Base-by-base conservation (phyloP, 64 coral and sea anemone genomes). In the Montipora foliosa region DNA sequence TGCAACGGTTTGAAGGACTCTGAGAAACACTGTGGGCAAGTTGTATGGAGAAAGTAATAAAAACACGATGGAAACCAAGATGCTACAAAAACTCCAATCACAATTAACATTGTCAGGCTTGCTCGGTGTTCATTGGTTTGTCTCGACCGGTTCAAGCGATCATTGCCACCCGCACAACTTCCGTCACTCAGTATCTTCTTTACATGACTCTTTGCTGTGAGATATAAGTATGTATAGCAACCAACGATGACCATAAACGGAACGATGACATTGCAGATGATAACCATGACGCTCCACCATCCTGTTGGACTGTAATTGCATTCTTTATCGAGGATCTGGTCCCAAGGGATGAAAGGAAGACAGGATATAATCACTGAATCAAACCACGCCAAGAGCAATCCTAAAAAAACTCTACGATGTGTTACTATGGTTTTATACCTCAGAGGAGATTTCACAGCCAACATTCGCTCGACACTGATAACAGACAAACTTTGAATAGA, bases 211-310 rank as follows among this genome's bases (percentile, higher is more conserved):
- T 85, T 84, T 20, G 93, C 96, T 60, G 92, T 79, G 15, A 84
- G 55, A 80, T 98, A 98, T 52, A 98, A 77, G n/a, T 98, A 95
- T 24, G 89, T 57, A 76, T 98, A 98, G 84, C 95, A 97, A 8
- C 76, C 70, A 8, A 83, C 78, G 21, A 95, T 98, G 1, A 98
- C 77, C 20, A 91, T 67, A 16, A 98, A 98, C 49, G 96, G 96
- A n/a, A 95, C 45, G 17, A 98, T 71, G 15, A 98, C 96, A 52
- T 98, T 98, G 4, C 66, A 67, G 8, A 98, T 82, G 4, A 98
- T 98, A 1, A 98, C 96, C 96, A 95, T 98, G 3, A 98, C 81
- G 22, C 96, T 98, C 96, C 96, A 98, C 93, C 92, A 95, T 11
- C 64, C 75, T 22, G 93, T 98, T 7, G 96, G 96, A 6, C 89